These are phyloP conservation scores for Karalla daura DNA, from an alignment of 2,797 vertebrate genomes.

Conservation along the genomic window DNA sequence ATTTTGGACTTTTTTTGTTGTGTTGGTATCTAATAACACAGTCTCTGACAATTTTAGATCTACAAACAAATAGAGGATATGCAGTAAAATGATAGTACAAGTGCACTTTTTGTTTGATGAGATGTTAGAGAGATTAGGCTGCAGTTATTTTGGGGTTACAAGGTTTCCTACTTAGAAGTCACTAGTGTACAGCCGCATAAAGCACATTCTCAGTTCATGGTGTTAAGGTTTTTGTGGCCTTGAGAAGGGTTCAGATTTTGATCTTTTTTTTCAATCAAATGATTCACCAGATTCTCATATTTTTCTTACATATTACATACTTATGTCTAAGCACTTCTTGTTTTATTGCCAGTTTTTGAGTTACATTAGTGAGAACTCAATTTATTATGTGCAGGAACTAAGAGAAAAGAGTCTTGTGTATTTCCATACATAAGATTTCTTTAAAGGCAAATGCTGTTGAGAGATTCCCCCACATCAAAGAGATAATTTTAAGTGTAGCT, in stretches of 20 bases:
- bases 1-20: neutral
- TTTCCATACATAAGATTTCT: constrained; percentile 31
- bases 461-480: constrained; percentile 39
- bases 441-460: constrained; percentile 45
- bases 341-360: neutral
- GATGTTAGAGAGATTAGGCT: neutral
- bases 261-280: no score
- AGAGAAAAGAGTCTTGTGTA: neutral
- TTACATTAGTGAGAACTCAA: constrained; percentile 29
- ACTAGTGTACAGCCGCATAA: neutral
- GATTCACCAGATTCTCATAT: no score
- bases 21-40: neutral
- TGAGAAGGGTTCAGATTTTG: neutral
- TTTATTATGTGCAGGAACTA: constrained; percentile 13
- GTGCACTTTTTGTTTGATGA: neutral
- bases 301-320: no score
- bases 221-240: neutral
- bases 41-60: neutral
- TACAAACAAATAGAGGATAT: neutral
- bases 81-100: neutral
- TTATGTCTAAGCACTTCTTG: neutral
- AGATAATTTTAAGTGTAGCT: constrained; percentile 53
- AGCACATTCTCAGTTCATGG: neutral
- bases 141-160: neutral
- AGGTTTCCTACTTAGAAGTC: neutral